A percentile compares a stretch with the other conserved stretches of the same genome.
phyloP scores from a whole-genome alignment of 1,140 invertebrate species.

The Drosophila tsacasi region DNA sequence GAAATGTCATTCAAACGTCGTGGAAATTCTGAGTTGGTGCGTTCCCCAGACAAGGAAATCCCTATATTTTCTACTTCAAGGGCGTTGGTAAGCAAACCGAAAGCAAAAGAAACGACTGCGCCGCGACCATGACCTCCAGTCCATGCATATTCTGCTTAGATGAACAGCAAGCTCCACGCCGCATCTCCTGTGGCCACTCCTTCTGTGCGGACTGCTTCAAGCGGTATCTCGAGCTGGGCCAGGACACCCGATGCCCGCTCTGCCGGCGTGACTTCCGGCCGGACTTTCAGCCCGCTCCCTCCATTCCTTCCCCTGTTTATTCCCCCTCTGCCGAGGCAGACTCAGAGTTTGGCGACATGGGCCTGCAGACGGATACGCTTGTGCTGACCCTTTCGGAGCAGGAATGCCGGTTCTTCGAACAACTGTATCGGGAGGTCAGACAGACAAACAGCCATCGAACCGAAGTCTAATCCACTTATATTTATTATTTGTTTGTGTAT shows the following conservation, averaged over 20 bases:
- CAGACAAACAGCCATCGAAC: not conserved
- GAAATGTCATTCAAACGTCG: not conserved
- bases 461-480: not conserved
- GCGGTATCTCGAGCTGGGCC: conserved; percentile 45
- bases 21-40: not conserved
- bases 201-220: conserved; percentile 59
- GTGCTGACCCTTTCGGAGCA: conserved; percentile 60
- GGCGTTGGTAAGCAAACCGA: conserved; percentile 9
- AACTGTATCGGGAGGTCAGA: conserved; percentile 38
- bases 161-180: conserved; percentile 50
- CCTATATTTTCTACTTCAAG: conserved; percentile 35
- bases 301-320: not conserved
- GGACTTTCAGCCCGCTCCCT: conserved; percentile 9
- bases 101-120: not conserved
- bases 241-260: conserved; percentile 56
- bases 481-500: conserved; percentile 3
- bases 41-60: not conserved
- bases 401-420: conserved; percentile 59
- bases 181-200: conserved; percentile 58
- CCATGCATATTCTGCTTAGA: conserved; percentile 74
- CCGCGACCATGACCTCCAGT: conserved; percentile 41
- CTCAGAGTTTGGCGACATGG: not conserved
- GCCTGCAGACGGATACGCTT: conserved; percentile 51
- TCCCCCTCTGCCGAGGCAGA: not conserved
- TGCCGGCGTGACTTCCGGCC: conserved; percentile 56